Conservation (phyloP, 2,888 invertebrate species). For the Acronicta alni region DNA sequence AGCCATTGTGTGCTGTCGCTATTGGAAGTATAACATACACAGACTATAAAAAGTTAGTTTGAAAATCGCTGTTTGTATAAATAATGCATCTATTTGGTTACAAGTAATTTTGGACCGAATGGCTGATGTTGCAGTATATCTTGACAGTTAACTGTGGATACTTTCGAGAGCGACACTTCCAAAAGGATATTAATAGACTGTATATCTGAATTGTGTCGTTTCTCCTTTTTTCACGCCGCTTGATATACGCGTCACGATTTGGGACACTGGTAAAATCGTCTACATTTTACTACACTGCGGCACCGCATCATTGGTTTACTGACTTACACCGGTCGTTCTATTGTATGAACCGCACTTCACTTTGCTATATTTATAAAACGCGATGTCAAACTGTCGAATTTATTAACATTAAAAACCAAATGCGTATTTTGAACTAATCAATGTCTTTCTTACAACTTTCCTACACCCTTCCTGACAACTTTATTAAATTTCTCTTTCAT, state of each 20-base stretch:
- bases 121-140: conserved; percentile 13
- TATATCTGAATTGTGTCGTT: conserved; percentile 87
- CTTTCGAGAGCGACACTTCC: conserved; percentile 68
- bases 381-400: conserved; percentile 51
- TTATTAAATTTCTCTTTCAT: conserved; percentile 25
- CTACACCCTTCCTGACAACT: conserved; percentile 16
- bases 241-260: conserved; percentile 86
- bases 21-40: conserved; percentile 57
- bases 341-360: conserved; percentile 41
- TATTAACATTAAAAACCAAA: conserved; percentile 36
- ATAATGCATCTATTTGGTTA: conserved; percentile 13
- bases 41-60: conserved; percentile 15
- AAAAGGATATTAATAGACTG: conserved; percentile 70
- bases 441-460: conserved; percentile 27
- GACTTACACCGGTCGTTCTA: conserved; percentile 55
- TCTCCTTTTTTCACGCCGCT: conserved; percentile 89
- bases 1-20: conserved; percentile 64
- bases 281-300: conserved; percentile 77
- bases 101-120: conserved; percentile 10
- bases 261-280: conserved; percentile 88
- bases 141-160: conserved; percentile 32
- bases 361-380: conserved; percentile 42
- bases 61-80: neutral
- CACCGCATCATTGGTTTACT: conserved; percentile 65
- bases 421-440: conserved; percentile 20